Conservation (phyloP, 2,113 vertebrate genomes). For the Phyllostomus discolor region DNA sequence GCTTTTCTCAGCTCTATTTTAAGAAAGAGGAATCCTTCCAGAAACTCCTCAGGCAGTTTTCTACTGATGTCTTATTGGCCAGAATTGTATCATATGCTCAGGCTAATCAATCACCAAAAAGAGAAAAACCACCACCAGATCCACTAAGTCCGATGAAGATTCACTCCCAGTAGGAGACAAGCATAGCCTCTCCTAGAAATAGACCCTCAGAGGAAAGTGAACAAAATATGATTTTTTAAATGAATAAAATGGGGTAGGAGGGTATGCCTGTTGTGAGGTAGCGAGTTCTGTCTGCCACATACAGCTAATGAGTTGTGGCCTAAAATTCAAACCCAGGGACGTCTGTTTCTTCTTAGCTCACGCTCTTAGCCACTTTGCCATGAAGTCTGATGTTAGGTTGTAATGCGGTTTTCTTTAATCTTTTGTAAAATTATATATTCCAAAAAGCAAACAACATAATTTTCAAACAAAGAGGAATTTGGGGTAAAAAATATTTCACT, state of each 20-base stretch:
- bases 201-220: not conserved
- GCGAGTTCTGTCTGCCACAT: accelerated
- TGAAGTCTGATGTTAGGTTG: not conserved
- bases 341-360: not conserved
- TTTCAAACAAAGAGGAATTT: conserved; percentile 10
- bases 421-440: not conserved
- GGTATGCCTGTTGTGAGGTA: not conserved
- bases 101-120: too few species aligned
- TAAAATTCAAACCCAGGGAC: not conserved
- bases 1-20: not conserved
- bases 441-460: not conserved
- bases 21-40: not conserved
- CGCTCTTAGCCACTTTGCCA: not conserved
- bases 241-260: not conserved
- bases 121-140: not conserved
- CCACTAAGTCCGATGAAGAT: not conserved
- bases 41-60: not conserved
- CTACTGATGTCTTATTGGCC: not conserved
- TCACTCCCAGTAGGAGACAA: not conserved
- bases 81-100: not conserved
- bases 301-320: not conserved
- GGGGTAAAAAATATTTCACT: not conserved
- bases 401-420: not conserved
- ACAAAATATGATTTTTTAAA: not conserved
- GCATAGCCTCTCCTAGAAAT: not conserved